Evolutionary conservation across 2,888 invertebrate genomes (phyloP).

Genomic region (Calliscelio sp.): DNA sequence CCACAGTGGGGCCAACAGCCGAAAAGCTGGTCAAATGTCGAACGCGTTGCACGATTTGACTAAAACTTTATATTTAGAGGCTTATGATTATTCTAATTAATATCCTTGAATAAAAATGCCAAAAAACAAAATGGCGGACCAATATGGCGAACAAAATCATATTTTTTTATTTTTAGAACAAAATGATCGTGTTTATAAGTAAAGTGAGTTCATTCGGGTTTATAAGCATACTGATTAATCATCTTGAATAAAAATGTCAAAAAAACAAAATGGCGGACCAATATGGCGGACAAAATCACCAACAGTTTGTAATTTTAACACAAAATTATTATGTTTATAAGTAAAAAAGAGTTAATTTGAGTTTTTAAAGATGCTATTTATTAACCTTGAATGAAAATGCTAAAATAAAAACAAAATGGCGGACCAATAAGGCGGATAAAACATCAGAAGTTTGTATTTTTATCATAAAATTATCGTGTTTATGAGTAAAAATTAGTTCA

Average conservation of each 20-base stretch:
- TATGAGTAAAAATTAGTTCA: constrained; percentile 10
- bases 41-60: constrained; percentile 71
- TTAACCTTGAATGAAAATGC: constrained; percentile 3
- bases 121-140: constrained; percentile 15
- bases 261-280: constrained; percentile 14
- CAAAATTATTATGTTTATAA: background rate
- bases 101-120: background rate
- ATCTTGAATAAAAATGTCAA: constrained; percentile 2
- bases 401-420: background rate
- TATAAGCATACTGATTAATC: constrained; percentile 14
- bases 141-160: constrained; percentile 16
- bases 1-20: background rate
- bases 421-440: constrained; percentile 15
- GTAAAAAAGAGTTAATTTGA: constrained; percentile 10
- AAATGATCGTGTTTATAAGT: constrained; percentile 8
- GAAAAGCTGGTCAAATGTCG: constrained; percentile 1
- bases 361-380: constrained; percentile 31
- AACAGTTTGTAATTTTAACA: background rate
- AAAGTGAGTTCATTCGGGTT: constrained; percentile 25
- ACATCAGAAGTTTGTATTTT: background rate
- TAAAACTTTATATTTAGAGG: constrained; percentile 69
- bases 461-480: constrained; percentile 3
- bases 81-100: background rate
- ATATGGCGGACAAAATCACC: background rate
- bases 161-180: background rate